Evolutionary conservation across 2,888 invertebrate genomes (phyloP).

Genomic region (Napeogenes inachia): DNA sequence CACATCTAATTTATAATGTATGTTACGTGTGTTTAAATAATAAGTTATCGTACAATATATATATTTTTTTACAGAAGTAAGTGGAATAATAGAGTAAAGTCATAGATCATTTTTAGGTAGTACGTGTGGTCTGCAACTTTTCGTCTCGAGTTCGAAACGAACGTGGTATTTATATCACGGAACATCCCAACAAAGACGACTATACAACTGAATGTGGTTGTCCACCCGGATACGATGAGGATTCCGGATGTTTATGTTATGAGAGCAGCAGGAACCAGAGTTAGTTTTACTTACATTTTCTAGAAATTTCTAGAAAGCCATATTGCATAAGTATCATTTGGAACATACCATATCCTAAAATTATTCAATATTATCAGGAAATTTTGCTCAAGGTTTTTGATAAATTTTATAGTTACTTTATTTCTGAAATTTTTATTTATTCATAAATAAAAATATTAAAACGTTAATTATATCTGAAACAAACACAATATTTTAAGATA

Average conservation of each 20-base stretch:
- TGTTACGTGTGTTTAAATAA: constrained; percentile 14
- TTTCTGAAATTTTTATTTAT: no score
- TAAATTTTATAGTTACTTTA: no score
- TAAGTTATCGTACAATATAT: not conserved
- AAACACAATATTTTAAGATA: no score
- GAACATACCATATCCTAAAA: no score
- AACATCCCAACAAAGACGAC: constrained; percentile 34
- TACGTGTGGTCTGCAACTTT: constrained; percentile 57
- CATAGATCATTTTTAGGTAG: constrained; percentile 35
- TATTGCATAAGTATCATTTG: no score
- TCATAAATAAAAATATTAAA: no score
- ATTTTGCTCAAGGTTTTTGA: no score
- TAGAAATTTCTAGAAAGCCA: not conserved
- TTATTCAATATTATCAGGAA: no score
- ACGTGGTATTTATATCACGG: constrained; percentile 37
- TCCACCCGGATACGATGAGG: constrained; percentile 48
- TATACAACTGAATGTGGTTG: constrained; percentile 51
- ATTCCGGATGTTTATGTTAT: constrained; percentile 52
- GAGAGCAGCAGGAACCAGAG: constrained; percentile 11
- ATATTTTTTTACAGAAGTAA: not conserved
- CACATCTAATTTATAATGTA: constrained; percentile 41
- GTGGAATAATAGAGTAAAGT: not conserved
- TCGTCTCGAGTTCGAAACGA: constrained; percentile 38
- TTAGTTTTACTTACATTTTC: constrained; percentile 6
- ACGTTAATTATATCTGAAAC: no score